Base-by-base conservation (phyloP, 2,113 vertebrate species). In the Carollia perspicillata region DNA sequence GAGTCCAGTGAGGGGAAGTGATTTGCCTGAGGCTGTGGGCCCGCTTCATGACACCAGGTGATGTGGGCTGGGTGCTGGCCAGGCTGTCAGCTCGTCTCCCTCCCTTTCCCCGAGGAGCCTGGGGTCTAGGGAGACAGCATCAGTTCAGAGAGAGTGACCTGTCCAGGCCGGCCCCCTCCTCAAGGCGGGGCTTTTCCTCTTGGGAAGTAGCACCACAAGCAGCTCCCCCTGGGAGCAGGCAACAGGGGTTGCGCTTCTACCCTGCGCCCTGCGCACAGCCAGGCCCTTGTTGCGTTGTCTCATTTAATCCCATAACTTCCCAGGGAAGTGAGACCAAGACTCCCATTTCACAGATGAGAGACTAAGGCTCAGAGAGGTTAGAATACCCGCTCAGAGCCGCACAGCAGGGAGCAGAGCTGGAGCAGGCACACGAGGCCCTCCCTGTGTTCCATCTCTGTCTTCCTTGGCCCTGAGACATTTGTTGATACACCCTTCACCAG, bases 181-280 rank as follows among this genome's bases (percentile, higher is more conserved):
- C 30, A 20, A 12, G 66, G 37, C 23, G 12, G 74, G 30, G 22
- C 12, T 65, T 40, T 10, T 42, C 23, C 30, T 75, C 75, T 30
- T 16, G 37, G 63, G 53, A 53, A 2, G 30, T 44, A 28, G 63
- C 22, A 84, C 42, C 65, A 37, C 13, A 17, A 44, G 13, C 8
- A 42, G 51, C 37, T 58, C 26, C 42, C 26, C 28, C 40, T 5
- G 28, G 8, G 8, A 9, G 20, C 35, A 30, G 16, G 69, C 49
- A 12, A 18, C n/a, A 9, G 0, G 0, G 0, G 2, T 35, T 30
- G 51, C 0, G 1, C 10, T 78, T 42, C 51, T 37, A 28, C 58
- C 26, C 30, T 51, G 51, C 2, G 44, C 65, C 26, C 35, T 14
- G 28, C 28, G 1, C 22, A 9, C 30, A 49, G 44, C 49, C 23